A percentile compares a stretch with the other conserved stretches of the same genome.
Evolutionary conservation across 2,888 invertebrate genomes (phyloP).

Genomic region (Philereme transversata): DNA sequence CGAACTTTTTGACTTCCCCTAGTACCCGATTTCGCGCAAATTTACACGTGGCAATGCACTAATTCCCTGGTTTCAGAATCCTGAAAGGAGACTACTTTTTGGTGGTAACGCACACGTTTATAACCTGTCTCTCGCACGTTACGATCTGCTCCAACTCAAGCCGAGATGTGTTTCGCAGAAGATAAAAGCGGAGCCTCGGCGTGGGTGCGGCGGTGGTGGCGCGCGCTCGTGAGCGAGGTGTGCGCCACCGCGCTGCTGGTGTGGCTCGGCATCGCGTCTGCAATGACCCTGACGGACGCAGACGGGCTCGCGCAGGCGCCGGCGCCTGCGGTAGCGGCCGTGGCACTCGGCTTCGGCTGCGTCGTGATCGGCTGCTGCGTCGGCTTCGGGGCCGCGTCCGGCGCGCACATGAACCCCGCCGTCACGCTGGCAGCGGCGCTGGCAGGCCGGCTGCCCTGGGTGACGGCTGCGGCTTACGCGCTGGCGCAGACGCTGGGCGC

Average conservation of each 20-base stretch:
- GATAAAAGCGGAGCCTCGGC: slow-evolving; percentile 36
- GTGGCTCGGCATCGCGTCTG: slow-evolving; percentile 62
- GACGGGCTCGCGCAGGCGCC: background rate
- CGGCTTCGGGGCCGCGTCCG: slow-evolving; percentile 88
- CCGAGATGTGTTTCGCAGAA: background rate
- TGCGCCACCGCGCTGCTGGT: slow-evolving; percentile 70
- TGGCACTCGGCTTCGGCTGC: slow-evolving; percentile 70
- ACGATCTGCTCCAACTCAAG: too few species aligned
- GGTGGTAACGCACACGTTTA: too few species aligned
- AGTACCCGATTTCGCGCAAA: too few species aligned
- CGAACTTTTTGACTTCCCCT: too few species aligned
- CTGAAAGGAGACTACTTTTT: too few species aligned
- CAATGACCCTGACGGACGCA: slow-evolving; percentile 28
- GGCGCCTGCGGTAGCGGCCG: slow-evolving; percentile 55
- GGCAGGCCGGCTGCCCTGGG: slow-evolving; percentile 72
- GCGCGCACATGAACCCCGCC: slow-evolving; percentile 91
- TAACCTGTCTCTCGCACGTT: background rate
- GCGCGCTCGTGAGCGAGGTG: slow-evolving; percentile 65
- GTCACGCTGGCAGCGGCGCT: slow-evolving; percentile 87
- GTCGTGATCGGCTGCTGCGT: slow-evolving; percentile 59
- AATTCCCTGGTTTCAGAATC: too few species aligned
- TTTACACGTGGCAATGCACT: too few species aligned
- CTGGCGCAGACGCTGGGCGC: slow-evolving; percentile 64
- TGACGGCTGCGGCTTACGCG: slow-evolving; percentile 53
- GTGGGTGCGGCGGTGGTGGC: slow-evolving; percentile 64